phyloP scores from a whole-genome alignment of 1,140 invertebrate species.

The Zaprionus davidi region DNA sequence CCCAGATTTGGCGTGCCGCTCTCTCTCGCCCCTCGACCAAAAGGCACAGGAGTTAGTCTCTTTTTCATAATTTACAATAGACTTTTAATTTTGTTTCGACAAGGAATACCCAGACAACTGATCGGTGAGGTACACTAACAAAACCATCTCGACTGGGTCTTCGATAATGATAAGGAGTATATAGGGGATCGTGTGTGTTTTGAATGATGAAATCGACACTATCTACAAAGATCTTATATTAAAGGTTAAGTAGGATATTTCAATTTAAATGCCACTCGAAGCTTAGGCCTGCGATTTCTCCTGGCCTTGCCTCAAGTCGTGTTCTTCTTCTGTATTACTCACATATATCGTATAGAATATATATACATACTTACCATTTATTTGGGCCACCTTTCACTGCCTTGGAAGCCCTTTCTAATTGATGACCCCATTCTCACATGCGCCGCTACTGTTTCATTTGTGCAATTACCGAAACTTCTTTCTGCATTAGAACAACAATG shows the following conservation, averaged over 20 bases:
- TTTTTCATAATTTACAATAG: neutral
- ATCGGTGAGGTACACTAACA: neutral
- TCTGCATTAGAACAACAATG: constrained; percentile 65
- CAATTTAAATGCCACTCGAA: no score
- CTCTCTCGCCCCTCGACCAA: neutral
- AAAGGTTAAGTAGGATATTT: no score
- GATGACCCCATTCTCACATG: constrained; percentile 69
- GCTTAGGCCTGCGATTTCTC: no score
- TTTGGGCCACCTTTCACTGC: constrained; percentile 17
- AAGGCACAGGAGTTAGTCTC: neutral
- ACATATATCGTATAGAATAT: neutral
- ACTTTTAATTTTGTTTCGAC: neutral
- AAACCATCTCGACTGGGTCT: neutral
- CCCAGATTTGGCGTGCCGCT: neutral
- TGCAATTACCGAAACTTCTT: constrained; percentile 69
- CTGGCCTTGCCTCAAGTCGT: neutral
- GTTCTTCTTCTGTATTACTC: neutral
- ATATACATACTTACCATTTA: neutral
- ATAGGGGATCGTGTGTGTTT: neutral
- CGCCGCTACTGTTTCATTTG: constrained; percentile 70
- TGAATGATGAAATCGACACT: no score
- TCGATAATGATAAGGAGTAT: neutral
- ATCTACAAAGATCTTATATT: no score
- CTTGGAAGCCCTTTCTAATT: constrained; percentile 24
- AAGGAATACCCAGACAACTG: neutral